These are phyloP conservation scores for Macrobrachium rosenbergii DNA, from an alignment of 1,140 invertebrate genomes.

Conservation along the genomic window DNA sequence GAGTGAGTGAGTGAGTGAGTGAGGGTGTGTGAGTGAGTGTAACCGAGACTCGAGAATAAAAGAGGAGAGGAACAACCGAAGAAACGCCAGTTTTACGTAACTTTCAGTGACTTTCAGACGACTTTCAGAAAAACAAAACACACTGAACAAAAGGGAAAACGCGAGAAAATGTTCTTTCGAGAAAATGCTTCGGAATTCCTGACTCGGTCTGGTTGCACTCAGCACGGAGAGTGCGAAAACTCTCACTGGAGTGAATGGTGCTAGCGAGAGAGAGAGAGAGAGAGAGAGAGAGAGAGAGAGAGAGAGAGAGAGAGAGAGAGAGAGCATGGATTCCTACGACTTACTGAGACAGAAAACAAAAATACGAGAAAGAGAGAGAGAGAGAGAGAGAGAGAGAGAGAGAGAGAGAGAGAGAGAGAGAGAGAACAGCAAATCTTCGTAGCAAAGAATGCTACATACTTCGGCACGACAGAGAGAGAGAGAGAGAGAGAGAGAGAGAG, in stretches of 20 bases:
- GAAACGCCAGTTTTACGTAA: too few species aligned
- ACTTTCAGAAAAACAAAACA: too few species aligned
- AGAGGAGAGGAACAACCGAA: not conserved
- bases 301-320: conserved; percentile 37
- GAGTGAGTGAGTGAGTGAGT: not conserved
- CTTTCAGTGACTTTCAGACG: too few species aligned
- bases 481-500: conserved; percentile 40
- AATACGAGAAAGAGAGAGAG: not conserved
- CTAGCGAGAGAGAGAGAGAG: not conserved
- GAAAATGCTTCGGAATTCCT: not conserved
- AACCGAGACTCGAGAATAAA: too few species aligned
- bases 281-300: conserved; percentile 34
- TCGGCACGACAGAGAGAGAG: not conserved
- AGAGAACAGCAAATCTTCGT: not conserved
- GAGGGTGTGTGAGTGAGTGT: not conserved
- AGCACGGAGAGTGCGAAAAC: not conserved
- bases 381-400: conserved; percentile 21
- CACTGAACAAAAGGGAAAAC: not conserved
- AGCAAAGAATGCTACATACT: conserved; percentile 11
- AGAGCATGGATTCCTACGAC: not conserved
- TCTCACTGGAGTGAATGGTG: not conserved
- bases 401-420: conserved; percentile 49
- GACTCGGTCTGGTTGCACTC: too few species aligned
- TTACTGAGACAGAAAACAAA: not conserved
- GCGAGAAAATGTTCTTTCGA: conserved; percentile 3